Conservation (phyloP, 2,888 invertebrate genomes). For the Oligia fasciuncula region DNA sequence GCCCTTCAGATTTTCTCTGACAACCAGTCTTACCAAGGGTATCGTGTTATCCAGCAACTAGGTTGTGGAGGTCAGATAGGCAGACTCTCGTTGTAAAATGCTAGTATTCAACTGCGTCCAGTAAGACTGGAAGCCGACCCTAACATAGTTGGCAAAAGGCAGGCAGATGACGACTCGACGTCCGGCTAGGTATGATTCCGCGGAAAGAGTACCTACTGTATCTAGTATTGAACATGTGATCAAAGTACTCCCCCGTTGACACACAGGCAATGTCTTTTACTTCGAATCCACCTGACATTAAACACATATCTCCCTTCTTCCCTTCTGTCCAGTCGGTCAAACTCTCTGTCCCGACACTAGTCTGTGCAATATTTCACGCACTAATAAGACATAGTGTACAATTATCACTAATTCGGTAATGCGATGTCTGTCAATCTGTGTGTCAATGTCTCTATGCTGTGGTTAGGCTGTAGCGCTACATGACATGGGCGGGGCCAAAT, state of each 20-base stretch:
- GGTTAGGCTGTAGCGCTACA: slow-evolving; percentile 71
- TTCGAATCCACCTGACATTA: neutral
- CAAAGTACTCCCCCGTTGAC: neutral
- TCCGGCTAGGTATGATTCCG: neutral
- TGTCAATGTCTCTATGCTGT: slow-evolving; percentile 72
- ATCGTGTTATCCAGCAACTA: neutral
- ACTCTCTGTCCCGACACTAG: slow-evolving; percentile 5
- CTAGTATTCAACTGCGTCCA: neutral
- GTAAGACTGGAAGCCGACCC: neutral
- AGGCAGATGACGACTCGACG: neutral
- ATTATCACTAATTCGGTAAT: slow-evolving; percentile 80
- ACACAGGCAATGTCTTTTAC: neutral
- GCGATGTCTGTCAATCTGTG: slow-evolving; percentile 78
- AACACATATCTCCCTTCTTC: neutral
- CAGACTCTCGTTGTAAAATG: neutral
- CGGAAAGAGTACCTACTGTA: neutral
- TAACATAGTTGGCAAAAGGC: too few species aligned
- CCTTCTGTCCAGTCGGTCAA: neutral
- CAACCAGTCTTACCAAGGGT: neutral
- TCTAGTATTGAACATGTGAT: neutral
- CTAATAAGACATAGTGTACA: slow-evolving; percentile 70
- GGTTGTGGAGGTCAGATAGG: neutral
- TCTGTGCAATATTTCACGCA: slow-evolving; percentile 69
- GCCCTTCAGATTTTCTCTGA: neutral
- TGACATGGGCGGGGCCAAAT: slow-evolving; percentile 68